Conservation (phyloP, 2,888 invertebrate species). For the Cephus pulcher region DNA sequence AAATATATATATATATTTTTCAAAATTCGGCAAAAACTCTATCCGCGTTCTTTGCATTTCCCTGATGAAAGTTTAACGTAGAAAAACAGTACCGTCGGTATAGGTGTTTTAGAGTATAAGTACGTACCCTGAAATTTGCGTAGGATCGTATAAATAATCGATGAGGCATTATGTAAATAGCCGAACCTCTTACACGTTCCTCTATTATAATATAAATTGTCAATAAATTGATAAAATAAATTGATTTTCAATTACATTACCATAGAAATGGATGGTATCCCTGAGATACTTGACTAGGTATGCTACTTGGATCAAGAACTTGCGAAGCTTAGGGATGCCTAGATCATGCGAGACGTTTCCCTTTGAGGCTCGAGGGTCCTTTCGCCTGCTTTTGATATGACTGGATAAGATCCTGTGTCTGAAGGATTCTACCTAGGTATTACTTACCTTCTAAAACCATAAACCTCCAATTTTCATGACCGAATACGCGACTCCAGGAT, state of each 20-base stretch:
- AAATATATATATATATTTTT: not conserved
- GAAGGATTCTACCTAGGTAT: slow-evolving; percentile 22
- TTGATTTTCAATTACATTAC: slow-evolving; percentile 29
- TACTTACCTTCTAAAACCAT: not conserved
- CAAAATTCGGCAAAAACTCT: not conserved
- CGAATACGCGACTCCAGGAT: not conserved
- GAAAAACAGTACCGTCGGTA: too few species aligned
- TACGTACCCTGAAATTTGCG: not conserved
- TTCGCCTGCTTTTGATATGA: slow-evolving; percentile 27
- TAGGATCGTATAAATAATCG: not conserved
- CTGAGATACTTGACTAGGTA: not conserved
- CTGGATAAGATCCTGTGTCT: slow-evolving; percentile 34
- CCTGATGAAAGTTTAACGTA: not conserved
- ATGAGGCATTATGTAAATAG: not conserved
- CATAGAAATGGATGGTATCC: slow-evolving; percentile 13
- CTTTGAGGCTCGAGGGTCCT: slow-evolving; percentile 39
- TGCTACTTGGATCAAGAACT: slow-evolving; percentile 1
- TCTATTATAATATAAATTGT: slow-evolving; percentile 4
- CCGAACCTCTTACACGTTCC: not conserved
- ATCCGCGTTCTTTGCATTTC: not conserved
- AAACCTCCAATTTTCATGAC: not conserved
- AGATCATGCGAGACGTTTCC: slow-evolving; percentile 21
- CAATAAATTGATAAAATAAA: slow-evolving; percentile 29
- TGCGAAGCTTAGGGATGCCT: slow-evolving; percentile 25
- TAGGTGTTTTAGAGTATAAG: not conserved